phyloP scores from a whole-genome alignment of 2,113 vertebrate species.

The Symphodus melops region DNA sequence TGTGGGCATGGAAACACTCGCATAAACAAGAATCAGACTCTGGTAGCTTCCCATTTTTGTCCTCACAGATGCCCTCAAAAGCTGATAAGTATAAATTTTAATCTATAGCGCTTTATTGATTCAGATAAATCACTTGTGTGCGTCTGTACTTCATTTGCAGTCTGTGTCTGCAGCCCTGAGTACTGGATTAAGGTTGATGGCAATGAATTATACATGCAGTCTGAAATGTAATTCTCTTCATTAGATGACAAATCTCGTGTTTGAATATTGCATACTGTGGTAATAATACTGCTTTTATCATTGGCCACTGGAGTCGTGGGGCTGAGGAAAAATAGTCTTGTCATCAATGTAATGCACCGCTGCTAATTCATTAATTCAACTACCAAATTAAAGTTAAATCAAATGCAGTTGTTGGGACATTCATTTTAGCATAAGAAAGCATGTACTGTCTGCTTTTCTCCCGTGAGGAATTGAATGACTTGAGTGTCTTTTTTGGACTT shows the following conservation, averaged over 20 bases:
- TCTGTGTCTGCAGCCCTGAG: conserved; percentile 57
- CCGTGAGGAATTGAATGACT: conserved; percentile 41
- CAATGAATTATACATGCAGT: conserved; percentile 75
- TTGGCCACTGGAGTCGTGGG: conserved; percentile 54
- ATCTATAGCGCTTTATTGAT: conserved; percentile 59
- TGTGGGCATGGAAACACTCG: conserved; percentile 6
- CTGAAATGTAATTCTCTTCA: conserved; percentile 81
- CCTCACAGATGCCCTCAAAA: conserved; percentile 23
- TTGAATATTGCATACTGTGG: conserved; percentile 80
- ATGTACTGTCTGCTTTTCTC: conserved; percentile 40
- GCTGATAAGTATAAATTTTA: conserved; percentile 49
- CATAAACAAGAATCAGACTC: background rate
- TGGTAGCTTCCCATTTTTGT: conserved; percentile 7
- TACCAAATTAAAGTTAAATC: conserved; percentile 65
- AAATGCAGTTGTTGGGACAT: conserved; percentile 60
- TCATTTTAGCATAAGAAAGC: conserved; percentile 56
- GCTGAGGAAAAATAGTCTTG: conserved; percentile 67
- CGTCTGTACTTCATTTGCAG: conserved; percentile 65
- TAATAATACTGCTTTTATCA: conserved; percentile 78
- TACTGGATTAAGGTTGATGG: conserved; percentile 71
- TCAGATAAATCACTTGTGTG: conserved; percentile 63
- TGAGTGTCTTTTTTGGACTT: conserved; percentile 14
- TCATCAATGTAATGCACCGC: conserved; percentile 60
- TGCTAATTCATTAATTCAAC: conserved; percentile 75
- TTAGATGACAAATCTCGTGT: conserved; percentile 79